Conservation (phyloP, 1,140 invertebrate species). For the Pararge aegeria region DNA sequence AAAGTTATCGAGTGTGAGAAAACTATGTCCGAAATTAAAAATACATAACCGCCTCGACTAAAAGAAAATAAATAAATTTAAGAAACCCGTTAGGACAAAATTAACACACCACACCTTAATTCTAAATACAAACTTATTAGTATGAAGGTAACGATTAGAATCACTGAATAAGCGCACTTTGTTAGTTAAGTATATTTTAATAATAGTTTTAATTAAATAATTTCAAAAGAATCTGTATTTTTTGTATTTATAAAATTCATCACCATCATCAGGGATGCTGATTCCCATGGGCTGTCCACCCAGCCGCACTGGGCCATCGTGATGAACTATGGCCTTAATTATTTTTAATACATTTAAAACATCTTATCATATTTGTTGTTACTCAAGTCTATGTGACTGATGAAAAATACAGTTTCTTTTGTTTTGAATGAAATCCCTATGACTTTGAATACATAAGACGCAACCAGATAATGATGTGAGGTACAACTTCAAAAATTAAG, state of each 20-base stretch:
- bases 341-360: too few species aligned
- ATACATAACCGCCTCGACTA: constrained; percentile 2
- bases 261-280: too few species aligned
- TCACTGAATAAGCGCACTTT: constrained; percentile 47
- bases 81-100: constrained; percentile 35
- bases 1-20: not conserved
- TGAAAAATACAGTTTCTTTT: constrained; percentile 14
- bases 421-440: constrained; percentile 3
- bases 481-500: not conserved
- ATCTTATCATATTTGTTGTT: not conserved
- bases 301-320: too few species aligned
- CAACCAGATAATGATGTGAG: not conserved
- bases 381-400: not conserved
- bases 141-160: constrained; percentile 43
- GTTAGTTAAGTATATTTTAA: constrained; percentile 24
- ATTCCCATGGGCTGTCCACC: too few species aligned
- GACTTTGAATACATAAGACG: not conserved
- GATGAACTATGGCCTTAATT: too few species aligned
- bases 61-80: constrained; percentile 21
- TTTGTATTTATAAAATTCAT: constrained; percentile 1
- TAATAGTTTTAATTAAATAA: not conserved
- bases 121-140: constrained; percentile 51
- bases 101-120: constrained; percentile 72
- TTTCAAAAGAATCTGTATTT: constrained; percentile 12
- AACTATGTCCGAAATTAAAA: constrained; percentile 1